These are phyloP conservation scores for Microctenopoma lineatum DNA, from an alignment of 2,797 vertebrate genomes.

Conservation along the genomic window DNA sequence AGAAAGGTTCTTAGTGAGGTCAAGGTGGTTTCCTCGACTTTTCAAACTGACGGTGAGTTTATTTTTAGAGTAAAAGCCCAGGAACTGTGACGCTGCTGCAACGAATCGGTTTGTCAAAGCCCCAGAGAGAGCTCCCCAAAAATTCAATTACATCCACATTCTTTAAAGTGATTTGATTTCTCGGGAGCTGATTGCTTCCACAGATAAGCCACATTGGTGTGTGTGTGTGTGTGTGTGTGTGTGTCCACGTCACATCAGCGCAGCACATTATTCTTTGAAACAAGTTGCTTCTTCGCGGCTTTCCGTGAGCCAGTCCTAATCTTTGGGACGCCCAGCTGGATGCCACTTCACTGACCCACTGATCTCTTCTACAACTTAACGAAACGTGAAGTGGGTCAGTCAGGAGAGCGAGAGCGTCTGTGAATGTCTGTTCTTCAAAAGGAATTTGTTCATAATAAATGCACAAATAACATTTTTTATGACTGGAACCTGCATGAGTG, in stretches of 20 bases:
- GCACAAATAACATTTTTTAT: no score
- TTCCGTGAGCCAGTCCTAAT: slow-evolving; percentile 15
- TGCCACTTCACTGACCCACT: slow-evolving; percentile 20
- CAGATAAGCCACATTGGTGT: slow-evolving; percentile 14
- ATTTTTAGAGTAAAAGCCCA: slow-evolving; percentile 38
- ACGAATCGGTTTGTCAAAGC: slow-evolving; percentile 10
- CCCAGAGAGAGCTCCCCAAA: slow-evolving; percentile 16
- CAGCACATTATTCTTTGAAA: slow-evolving; percentile 8
- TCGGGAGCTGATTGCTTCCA: slow-evolving; percentile 30
- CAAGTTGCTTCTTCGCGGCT: slow-evolving; percentile 32
- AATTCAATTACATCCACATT: slow-evolving; percentile 42
- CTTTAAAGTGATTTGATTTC: slow-evolving; percentile 51
- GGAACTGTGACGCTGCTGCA: not conserved
- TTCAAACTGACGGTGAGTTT: slow-evolving; percentile 15
- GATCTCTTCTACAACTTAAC: slow-evolving; percentile 32
- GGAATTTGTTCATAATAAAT: no score
- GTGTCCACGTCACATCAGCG: not conserved
- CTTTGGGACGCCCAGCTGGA: slow-evolving; percentile 15
- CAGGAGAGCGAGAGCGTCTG: not conserved
- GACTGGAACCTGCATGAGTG: not conserved
- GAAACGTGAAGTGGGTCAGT: slow-evolving; percentile 10
- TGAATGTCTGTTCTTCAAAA: not conserved
- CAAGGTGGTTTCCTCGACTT: not conserved
- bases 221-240: not conserved
- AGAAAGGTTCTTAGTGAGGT: not conserved